Evolutionary conservation across 2,797 vertebrate species (phyloP).

Genomic region (Danio albolineatus): DNA sequence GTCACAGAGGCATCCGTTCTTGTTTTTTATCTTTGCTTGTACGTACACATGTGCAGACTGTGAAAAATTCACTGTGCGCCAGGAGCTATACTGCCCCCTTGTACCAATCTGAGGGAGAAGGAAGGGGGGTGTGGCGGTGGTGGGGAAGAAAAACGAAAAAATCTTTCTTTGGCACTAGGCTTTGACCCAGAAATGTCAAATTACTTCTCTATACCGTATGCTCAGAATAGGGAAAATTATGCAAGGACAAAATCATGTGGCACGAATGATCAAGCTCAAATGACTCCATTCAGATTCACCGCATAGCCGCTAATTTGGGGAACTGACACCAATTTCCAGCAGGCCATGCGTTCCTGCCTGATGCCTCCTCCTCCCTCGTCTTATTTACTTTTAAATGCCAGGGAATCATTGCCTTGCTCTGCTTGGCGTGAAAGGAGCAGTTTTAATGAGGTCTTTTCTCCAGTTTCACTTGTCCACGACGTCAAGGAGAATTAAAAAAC

Average conservation of each 20-base stretch:
- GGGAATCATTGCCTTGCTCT: constrained; percentile 61
- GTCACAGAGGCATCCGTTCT: constrained; percentile 35
- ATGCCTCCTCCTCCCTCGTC: constrained; percentile 43
- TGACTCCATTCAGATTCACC: constrained; percentile 79
- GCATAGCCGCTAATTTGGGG: constrained; percentile 75
- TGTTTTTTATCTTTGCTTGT: constrained; percentile 23
- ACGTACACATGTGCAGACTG: constrained; percentile 48
- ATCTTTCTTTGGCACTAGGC: constrained; percentile 62
- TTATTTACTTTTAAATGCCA: constrained; percentile 79
- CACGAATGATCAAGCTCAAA: constrained; percentile 77
- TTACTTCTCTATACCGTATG: constrained; percentile 58
- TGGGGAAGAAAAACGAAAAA: constrained; percentile 63
- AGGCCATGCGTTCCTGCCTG: constrained; percentile 62
- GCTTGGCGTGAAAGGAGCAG: constrained; percentile 51
- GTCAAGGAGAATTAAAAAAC: constrained; percentile 49
- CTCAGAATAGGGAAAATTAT: constrained; percentile 72
- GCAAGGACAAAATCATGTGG: constrained; percentile 74
- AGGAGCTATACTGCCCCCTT: constrained; percentile 66
- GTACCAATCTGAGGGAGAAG: constrained; percentile 70
- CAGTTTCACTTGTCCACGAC: constrained; percentile 26
- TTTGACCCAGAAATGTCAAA: constrained; percentile 79
- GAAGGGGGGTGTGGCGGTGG: too few species aligned
- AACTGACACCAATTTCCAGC: constrained; percentile 81
- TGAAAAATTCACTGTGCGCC: constrained; percentile 47
- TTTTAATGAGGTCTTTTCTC: constrained; percentile 65